A percentile compares a stretch with the other conserved stretches of the same genome.
These are phyloP conservation scores for Enteromius thamalakanensis DNA, from an alignment of 2,797 vertebrate species.

Conservation along the genomic window DNA sequence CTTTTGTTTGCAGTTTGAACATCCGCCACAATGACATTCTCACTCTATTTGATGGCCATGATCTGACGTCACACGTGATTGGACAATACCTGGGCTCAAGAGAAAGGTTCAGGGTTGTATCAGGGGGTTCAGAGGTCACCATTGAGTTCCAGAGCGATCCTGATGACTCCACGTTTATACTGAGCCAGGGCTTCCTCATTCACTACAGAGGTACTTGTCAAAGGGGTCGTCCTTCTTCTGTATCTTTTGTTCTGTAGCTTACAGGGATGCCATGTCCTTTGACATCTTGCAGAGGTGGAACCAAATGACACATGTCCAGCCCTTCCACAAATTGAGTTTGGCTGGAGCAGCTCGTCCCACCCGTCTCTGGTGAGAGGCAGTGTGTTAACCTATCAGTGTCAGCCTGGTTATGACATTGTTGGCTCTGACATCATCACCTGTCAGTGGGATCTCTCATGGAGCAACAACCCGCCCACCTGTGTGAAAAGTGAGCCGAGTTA, in stretches of 20 bases:
- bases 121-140: constrained; percentile 88
- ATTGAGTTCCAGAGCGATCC: constrained; percentile 92
- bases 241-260: background rate
- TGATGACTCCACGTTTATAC: constrained; percentile 84
- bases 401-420: constrained; percentile 90
- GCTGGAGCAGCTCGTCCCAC: constrained; percentile 91
- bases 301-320: constrained; percentile 90
- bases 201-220: constrained; percentile 83
- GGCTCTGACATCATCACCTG: constrained; percentile 94
- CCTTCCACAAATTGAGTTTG: constrained; percentile 85
- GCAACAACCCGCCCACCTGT: constrained; percentile 88
- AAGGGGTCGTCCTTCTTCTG: background rate
- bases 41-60: constrained; percentile 87
- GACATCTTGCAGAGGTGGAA: constrained; percentile 82
- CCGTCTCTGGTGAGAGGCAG: constrained; percentile 88
- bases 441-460: constrained; percentile 95
- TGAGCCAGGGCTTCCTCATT: constrained; percentile 91
- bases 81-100: constrained; percentile 87
- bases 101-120: constrained; percentile 87
- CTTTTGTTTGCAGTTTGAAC: constrained; percentile 77
- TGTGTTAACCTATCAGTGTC: constrained; percentile 92
- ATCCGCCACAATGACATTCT: constrained; percentile 89
- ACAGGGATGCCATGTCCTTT: constrained; percentile 4
- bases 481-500: constrained; percentile 81
- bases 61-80: constrained; percentile 86